Evolutionary conservation across 2,888 invertebrate species (phyloP).

Genomic region (Schrankia costaestrigalis): DNA sequence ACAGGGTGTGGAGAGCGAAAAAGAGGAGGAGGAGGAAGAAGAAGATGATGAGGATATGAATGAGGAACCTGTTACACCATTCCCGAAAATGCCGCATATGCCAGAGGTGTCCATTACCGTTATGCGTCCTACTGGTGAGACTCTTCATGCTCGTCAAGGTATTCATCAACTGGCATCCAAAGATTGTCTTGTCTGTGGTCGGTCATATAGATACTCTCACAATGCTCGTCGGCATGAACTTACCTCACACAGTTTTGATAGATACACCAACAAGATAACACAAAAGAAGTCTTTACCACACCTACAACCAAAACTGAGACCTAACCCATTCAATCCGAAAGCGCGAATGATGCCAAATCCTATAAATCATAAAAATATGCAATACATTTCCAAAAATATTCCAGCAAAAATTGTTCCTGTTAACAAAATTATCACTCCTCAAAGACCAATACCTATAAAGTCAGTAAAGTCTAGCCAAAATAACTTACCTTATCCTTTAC

Average conservation of each 20-base stretch:
- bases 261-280: conserved; percentile 73
- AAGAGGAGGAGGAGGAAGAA: conserved; percentile 65
- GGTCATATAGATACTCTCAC: conserved; percentile 75
- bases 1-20: conserved; percentile 70
- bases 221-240: conserved; percentile 76
- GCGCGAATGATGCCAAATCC: conserved; percentile 75
- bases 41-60: conserved; percentile 57
- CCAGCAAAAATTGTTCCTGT: conserved; percentile 51
- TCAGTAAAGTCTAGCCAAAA: conserved; percentile 53
- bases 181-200: conserved; percentile 73
- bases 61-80: conserved; percentile 39
- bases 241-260: conserved; percentile 70
- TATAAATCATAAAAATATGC: conserved; percentile 71
- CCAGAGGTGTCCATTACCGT: conserved; percentile 75
- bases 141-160: conserved; percentile 67
- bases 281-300: conserved; percentile 51
- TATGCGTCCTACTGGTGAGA: conserved; percentile 71
- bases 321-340: conserved; percentile 76
- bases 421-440: conserved; percentile 52
- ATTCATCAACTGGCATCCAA: conserved; percentile 76
- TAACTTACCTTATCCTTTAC: conserved; percentile 70
- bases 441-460: conserved; percentile 68
- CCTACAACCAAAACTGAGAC: conserved; percentile 68
- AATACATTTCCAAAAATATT: conserved; percentile 56
- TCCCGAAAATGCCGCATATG: conserved; percentile 54